Evolutionary conservation across 1,140 invertebrate species (phyloP), one percentile per base, ranked within the genome.

Genomic region (Trachymyrmex cornetzi): DNA sequence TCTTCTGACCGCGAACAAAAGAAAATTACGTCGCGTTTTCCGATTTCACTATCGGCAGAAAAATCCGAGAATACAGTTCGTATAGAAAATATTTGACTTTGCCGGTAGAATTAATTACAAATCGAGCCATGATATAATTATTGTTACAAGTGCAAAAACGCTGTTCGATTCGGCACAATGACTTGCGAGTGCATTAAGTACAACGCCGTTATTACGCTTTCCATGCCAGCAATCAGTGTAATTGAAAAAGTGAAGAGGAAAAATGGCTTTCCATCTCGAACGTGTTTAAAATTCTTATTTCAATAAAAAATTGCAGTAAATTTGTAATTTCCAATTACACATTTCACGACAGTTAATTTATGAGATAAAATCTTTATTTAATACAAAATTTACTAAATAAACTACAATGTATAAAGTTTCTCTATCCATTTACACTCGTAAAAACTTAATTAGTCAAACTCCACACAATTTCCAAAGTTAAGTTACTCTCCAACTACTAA

Each of bases 21-120:
- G 27, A 79, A 69, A 81, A 53, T 30, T 59, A 12, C 24, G 19
- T 22, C 38, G 24, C 57, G 38, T n/a, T 84, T 74, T 75, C 44
- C 69, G 80, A 84, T 63, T 61, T 84, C 55, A 61, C 14, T 44
- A 11, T 44, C 50, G 53, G 22, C 38, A 30, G n/a, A 84, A 84
- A 74, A 63, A 75, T 63, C 27, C 11, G 19, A 6, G n/a, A 67
- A 1, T 48, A 30, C 22, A 72, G 79, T 24, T 71, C 66, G 55
- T 53, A 53, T 19, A 27, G 67, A 71, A 61, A 84, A 74, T 61
- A 71, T 84, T 50, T 74, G 53, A 44, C 34, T 81, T 71, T 34
- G 30, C 16, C 9, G 12, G 53, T 14, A 1, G 0, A 48, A 53
- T 79, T 79, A 79, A 79, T 79, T 66, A 66, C 44, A 59, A 48